These are phyloP conservation scores for Phoenicopterus ruber DNA, from an alignment of 2,113 vertebrate genomes.

Conservation along the genomic window DNA sequence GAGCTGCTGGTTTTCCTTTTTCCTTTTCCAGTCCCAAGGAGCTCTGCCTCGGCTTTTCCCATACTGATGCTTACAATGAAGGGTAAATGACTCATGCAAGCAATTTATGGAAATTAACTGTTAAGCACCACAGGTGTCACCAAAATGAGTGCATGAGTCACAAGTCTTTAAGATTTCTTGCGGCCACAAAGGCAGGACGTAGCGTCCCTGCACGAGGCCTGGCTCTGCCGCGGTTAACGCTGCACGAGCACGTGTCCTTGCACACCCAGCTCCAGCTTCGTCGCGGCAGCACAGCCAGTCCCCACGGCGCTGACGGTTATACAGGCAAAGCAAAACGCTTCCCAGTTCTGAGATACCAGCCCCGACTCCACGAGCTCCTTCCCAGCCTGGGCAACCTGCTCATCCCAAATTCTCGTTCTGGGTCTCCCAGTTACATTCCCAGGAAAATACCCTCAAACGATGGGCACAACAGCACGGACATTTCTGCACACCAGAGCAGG, in stretches of 20 bases:
- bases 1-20: not conserved
- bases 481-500: not conserved
- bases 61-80: not conserved
- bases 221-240: not conserved
- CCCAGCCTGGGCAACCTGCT: not conserved
- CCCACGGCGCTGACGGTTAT: rapidly evolving
- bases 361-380: not conserved
- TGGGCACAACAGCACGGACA: not conserved
- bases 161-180: not conserved
- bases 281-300: not conserved
- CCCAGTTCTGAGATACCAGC: not conserved
- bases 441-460: not conserved
- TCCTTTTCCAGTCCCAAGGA: not conserved
- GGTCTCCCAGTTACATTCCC: not conserved
- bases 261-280: not conserved
- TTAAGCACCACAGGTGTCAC: not conserved
- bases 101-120: not conserved
- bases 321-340: not conserved
- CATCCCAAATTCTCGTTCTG: rapidly evolving
- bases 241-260: not conserved
- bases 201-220: rapidly evolving
- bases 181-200: not conserved
- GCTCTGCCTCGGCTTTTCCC: not conserved
- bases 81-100: not conserved
- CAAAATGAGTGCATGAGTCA: not conserved